These are phyloP conservation scores for Cordilura impudica DNA, from an alignment of 2,888 invertebrate genomes.

Conservation along the genomic window DNA sequence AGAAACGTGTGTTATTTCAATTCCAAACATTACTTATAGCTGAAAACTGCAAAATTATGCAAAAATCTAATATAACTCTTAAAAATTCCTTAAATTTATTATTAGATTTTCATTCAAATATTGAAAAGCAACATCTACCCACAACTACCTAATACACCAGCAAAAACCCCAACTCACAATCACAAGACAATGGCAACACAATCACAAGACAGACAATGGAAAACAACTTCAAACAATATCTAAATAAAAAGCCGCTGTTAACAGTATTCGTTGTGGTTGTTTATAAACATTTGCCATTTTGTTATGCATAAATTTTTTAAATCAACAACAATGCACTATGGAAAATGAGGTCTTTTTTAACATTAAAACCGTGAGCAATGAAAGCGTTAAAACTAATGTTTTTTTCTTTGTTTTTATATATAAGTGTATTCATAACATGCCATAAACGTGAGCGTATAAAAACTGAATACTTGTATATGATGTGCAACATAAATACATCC, in stretches of 20 bases:
- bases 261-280: background rate
- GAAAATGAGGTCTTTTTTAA: background rate
- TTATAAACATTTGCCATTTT: background rate
- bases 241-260: background rate
- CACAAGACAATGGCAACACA: background rate
- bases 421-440: background rate
- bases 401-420: no score
- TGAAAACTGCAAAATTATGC: no score
- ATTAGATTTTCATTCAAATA: background rate
- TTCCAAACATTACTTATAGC: no score
- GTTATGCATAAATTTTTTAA: background rate
- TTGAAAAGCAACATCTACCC: background rate
- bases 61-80: background rate
- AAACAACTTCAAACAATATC: background rate
- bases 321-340: background rate
- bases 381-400: background rate
- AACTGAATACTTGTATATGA: background rate
- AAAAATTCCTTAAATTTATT: background rate
- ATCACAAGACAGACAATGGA: background rate
- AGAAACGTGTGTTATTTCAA: no score
- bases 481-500: no score
- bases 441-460: background rate
- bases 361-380: conserved; percentile 3
- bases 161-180: background rate
- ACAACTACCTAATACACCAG: background rate